Evolutionary conservation across 2,797 vertebrate genomes (phyloP).

Genomic region (Clarias pachynema): DNA sequence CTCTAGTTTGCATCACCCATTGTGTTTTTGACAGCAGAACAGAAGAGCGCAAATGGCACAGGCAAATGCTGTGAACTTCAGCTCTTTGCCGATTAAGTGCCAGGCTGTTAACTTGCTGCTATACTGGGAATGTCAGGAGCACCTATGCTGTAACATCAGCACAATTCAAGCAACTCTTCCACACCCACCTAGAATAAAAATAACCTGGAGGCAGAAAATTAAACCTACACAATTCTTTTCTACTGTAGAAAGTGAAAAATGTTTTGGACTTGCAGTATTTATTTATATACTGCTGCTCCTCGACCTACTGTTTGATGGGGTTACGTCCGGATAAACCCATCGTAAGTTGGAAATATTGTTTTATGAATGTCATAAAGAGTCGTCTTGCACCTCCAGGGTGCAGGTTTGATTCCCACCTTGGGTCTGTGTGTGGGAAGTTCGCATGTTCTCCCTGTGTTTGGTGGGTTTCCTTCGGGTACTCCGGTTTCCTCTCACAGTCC

Average conservation of each 20-base stretch:
- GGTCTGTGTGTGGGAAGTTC: too few relatives aligned
- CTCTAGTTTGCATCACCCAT: constrained; percentile 12
- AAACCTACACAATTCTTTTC: not conserved
- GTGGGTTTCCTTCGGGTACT: too few relatives aligned
- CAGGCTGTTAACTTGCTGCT: constrained; percentile 1
- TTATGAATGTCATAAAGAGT: too few relatives aligned
- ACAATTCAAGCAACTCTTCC: constrained; percentile 33
- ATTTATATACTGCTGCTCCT: not conserved
- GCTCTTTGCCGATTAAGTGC: constrained; percentile 17
- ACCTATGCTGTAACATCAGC: constrained; percentile 24
- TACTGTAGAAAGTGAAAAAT: not conserved
- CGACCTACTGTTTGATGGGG: too few relatives aligned
- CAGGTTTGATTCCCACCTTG: too few relatives aligned
- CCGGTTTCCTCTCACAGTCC: too few relatives aligned
- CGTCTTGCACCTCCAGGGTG: too few relatives aligned
- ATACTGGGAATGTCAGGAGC: constrained; percentile 21
- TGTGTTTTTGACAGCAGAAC: constrained; percentile 31
- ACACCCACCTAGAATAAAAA: constrained; percentile 20
- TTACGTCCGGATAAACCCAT: too few relatives aligned
- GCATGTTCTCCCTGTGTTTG: too few relatives aligned
- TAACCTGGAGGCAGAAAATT: constrained; percentile 27
- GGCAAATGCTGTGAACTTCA: constrained; percentile 34
- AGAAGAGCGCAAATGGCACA: constrained; percentile 14
- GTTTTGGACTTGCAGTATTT: not conserved
- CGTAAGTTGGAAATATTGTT: too few relatives aligned